phyloP scores from a whole-genome alignment of 2,113 vertebrate species.

The Antigone vipio region DNA sequence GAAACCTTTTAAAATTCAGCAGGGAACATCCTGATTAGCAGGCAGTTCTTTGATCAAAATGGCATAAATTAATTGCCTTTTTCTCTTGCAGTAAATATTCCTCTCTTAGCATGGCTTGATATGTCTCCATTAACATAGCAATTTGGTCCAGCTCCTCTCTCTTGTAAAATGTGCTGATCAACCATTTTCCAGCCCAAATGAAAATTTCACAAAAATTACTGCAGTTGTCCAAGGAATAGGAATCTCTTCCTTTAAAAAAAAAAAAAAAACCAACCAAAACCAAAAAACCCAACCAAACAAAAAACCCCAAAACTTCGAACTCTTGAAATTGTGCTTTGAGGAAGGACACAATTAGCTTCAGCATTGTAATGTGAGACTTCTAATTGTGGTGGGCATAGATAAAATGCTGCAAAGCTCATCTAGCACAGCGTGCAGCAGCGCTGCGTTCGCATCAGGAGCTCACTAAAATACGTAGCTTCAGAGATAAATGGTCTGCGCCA shows the following conservation, averaged over 20 bases:
- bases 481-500: background rate
- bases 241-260: background rate
- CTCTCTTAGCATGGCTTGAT: background rate
- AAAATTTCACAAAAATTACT: background rate
- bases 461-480: accelerated
- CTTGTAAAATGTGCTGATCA: background rate
- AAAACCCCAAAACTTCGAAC: no score
- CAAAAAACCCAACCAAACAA: no score
- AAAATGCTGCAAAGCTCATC: background rate
- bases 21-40: background rate
- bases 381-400: background rate
- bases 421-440: no score
- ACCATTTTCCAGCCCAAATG: background rate
- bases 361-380: background rate
- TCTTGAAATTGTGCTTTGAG: background rate
- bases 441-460: background rate
- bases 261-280: no score
- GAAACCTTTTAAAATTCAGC: slow-evolving; percentile 39
- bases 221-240: background rate
- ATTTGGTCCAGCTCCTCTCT: slow-evolving; percentile 16
- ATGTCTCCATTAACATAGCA: slow-evolving; percentile 27
- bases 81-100: slow-evolving; percentile 13
- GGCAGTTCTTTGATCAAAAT: slow-evolving; percentile 31
- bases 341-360: background rate
- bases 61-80: slow-evolving; percentile 40